A percentile compares a stretch with the other conserved stretches of the same genome.
These are phyloP conservation scores for Zosterops borbonicus DNA, from an alignment of 2,113 vertebrate genomes.

Conservation along the genomic window DNA sequence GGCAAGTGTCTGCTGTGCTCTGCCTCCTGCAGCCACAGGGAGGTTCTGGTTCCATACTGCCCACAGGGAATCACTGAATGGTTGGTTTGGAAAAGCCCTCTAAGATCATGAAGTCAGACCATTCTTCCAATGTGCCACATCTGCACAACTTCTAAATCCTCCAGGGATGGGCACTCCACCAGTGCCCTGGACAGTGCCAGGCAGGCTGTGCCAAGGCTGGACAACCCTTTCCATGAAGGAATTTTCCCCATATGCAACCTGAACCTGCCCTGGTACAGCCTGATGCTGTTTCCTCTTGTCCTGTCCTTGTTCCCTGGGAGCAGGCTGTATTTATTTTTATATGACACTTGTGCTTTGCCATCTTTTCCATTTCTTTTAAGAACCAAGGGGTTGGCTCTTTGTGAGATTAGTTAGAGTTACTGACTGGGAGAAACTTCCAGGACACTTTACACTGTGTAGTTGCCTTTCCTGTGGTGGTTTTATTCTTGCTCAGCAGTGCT, in stretches of 20 bases:
- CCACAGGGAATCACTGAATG: background rate
- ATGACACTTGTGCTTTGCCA: rapidly evolving
- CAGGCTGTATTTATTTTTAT: background rate
- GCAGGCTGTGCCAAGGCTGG: background rate
- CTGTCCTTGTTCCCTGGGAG: background rate
- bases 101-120: too few species aligned
- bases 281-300: background rate
- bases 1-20: background rate
- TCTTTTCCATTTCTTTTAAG: background rate
- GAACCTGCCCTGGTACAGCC: background rate
- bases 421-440: background rate
- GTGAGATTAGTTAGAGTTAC: background rate
- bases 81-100: background rate
- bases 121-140: background rate
- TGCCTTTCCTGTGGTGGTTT: background rate
- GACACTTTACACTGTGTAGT: background rate
- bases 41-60: background rate
- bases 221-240: background rate
- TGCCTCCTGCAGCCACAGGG: background rate
- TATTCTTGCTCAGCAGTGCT: background rate
- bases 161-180: background rate
- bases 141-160: background rate
- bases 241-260: background rate
- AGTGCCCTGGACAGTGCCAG: background rate
- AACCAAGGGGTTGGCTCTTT: background rate